Conservation (phyloP, 1,140 invertebrate species). For the Pogonus chalceus region DNA sequence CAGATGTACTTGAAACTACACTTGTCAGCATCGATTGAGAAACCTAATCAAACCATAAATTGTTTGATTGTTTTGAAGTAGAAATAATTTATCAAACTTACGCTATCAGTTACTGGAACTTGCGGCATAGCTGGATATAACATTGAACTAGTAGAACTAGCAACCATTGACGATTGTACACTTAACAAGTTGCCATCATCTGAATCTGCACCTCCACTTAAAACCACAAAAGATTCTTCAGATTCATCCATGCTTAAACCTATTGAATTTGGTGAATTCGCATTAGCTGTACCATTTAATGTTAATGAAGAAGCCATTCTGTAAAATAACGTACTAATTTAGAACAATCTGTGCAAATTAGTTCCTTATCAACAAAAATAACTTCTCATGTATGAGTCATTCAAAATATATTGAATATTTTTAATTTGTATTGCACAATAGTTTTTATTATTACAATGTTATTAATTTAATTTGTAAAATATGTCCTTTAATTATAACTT, state of each 20-base stretch:
- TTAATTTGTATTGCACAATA: too few species aligned
- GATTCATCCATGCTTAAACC: neutral
- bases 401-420: too few species aligned
- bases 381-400: too few species aligned
- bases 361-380: too few species aligned
- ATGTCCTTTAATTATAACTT: too few species aligned
- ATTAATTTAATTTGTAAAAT: too few species aligned
- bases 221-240: neutral
- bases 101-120: neutral
- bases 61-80: neutral
- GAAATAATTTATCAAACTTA: neutral
- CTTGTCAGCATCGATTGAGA: neutral
- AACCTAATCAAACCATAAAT: neutral
- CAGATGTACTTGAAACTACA: slow-evolving; percentile 11
- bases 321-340: neutral
- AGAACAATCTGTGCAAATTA: neutral
- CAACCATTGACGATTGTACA: neutral
- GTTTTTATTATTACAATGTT: too few species aligned
- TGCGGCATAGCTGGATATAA: neutral
- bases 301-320: neutral
- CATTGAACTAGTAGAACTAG: neutral
- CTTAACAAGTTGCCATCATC: neutral
- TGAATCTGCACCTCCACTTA: neutral
- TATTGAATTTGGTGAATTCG: neutral
- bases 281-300: neutral